These are phyloP conservation scores for Spodoptera picta DNA, from an alignment of 2,888 invertebrate genomes.

Conservation along the genomic window DNA sequence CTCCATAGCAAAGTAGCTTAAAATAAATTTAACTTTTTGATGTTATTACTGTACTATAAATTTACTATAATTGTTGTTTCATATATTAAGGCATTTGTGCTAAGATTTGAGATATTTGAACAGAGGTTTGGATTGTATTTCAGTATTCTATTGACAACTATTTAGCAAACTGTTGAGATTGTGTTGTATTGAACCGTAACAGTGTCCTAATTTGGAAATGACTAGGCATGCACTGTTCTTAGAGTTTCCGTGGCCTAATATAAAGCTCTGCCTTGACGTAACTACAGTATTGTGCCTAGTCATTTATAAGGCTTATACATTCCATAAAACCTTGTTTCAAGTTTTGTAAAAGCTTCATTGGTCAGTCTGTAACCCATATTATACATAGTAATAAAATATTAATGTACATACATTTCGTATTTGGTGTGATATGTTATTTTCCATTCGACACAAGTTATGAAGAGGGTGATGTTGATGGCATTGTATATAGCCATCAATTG, in stretches of 20 bases:
- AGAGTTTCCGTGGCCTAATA: constrained; percentile 54
- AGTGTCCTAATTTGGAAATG: constrained; percentile 75
- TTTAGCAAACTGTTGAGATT: constrained; percentile 71
- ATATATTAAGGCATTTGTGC: constrained; percentile 68
- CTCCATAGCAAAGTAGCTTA: constrained; percentile 52
- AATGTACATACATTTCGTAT: constrained; percentile 67
- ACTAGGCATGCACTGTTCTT: constrained; percentile 73
- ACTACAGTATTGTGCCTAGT: constrained; percentile 74
- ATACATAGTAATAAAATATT: constrained; percentile 57
- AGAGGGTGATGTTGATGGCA: constrained; percentile 22
- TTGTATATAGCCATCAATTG: constrained; percentile 23
- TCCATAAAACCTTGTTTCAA: constrained; percentile 83
- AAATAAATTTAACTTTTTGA: constrained; percentile 56
- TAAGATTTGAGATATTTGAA: constrained; percentile 73
- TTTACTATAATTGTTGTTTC: constrained; percentile 50
- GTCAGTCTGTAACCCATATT: constrained; percentile 66
- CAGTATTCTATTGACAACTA: constrained; percentile 81
- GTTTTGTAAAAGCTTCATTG: constrained; percentile 78
- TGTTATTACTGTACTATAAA: constrained; percentile 48
- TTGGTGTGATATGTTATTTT: constrained; percentile 60
- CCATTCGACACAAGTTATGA: constrained; percentile 56
- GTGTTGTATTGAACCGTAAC: constrained; percentile 71
- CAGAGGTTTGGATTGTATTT: constrained; percentile 74
- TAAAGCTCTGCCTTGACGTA: constrained; percentile 40
- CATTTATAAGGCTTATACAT: constrained; percentile 84